Percentiles rank a stretch among this genome's conserved stretches.
phyloP scores from a whole-genome alignment of 2,113 vertebrate species.

The Microtus montanus region DNA sequence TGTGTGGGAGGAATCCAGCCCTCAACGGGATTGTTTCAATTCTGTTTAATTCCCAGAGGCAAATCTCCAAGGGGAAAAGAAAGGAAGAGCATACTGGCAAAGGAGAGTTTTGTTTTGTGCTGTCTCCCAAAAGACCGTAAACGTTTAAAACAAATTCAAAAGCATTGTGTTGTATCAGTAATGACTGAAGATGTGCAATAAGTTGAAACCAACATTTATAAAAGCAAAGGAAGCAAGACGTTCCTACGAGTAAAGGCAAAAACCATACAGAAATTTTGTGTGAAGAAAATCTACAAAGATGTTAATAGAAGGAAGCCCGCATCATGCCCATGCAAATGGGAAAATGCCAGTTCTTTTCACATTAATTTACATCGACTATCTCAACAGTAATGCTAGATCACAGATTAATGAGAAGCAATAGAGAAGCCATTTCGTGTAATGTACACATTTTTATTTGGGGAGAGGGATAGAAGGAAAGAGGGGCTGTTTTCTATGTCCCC shows the following conservation, averaged over 20 bases:
- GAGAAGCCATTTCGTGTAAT: background rate
- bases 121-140: background rate
- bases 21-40: background rate
- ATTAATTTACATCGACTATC: constrained; percentile 13
- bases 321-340: background rate
- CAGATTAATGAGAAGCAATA: constrained; percentile 9
- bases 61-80: background rate
- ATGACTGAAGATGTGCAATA: background rate
- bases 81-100: background rate
- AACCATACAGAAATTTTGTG: background rate
- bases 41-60: constrained; percentile 34
- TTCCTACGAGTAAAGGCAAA: background rate
- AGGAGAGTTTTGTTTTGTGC: background rate
- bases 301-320: background rate
- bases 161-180: background rate
- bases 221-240: background rate
- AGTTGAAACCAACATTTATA: background rate
- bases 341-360: background rate
- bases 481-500: background rate
- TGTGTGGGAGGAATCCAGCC: background rate
- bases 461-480: background rate
- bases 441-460: background rate
- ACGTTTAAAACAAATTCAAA: background rate
- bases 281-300: background rate
- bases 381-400: background rate